These are phyloP conservation scores for Ectropis grisescens DNA, from an alignment of 1,140 invertebrate species.

Conservation along the genomic window DNA sequence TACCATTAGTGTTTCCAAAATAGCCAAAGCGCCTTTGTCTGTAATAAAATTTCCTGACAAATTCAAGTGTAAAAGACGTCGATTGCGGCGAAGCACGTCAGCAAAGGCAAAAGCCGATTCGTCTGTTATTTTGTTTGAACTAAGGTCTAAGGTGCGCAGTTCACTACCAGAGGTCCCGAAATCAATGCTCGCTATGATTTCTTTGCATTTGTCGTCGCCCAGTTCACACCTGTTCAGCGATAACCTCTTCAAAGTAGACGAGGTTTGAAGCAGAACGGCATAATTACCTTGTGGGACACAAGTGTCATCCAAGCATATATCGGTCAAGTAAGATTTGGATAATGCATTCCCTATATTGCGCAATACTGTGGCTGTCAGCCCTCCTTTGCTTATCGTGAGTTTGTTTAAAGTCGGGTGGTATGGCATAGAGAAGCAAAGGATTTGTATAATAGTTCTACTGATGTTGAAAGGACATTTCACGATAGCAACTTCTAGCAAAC, in stretches of 20 bases:
- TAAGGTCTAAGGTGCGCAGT: conserved; percentile 21
- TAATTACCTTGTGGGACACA: conserved; percentile 22
- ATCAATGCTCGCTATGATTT: conserved; percentile 15
- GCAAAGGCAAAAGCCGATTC: conserved; percentile 17
- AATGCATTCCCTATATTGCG: conserved; percentile 26
- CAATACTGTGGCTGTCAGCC: conserved; percentile 8
- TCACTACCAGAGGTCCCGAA: conserved; percentile 9
- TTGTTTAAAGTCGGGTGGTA: conserved; percentile 20
- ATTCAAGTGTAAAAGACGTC: conserved; percentile 22
- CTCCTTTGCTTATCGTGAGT: conserved; percentile 15
- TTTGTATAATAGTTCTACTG: conserved; percentile 22
- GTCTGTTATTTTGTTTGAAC: conserved; percentile 25
- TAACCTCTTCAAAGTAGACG: conserved; percentile 19
- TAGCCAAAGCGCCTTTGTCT: conserved; percentile 18
- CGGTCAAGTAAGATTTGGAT: conserved; percentile 26
- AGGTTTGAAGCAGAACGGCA: conserved; percentile 20
- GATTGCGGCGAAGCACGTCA: conserved; percentile 20
- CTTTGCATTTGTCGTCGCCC: conserved; percentile 16
- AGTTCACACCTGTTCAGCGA: conserved; percentile 25
- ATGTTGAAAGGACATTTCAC: conserved; percentile 9
- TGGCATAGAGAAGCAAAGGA: conserved; percentile 23
- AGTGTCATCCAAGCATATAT: conserved; percentile 27
- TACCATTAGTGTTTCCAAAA: conserved; percentile 15
- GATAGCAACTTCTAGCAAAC: conserved; percentile 21
- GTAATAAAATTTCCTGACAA: conserved; percentile 28